Base-by-base conservation (phyloP, 2,797 vertebrate species). In the Menidia menidia region DNA sequence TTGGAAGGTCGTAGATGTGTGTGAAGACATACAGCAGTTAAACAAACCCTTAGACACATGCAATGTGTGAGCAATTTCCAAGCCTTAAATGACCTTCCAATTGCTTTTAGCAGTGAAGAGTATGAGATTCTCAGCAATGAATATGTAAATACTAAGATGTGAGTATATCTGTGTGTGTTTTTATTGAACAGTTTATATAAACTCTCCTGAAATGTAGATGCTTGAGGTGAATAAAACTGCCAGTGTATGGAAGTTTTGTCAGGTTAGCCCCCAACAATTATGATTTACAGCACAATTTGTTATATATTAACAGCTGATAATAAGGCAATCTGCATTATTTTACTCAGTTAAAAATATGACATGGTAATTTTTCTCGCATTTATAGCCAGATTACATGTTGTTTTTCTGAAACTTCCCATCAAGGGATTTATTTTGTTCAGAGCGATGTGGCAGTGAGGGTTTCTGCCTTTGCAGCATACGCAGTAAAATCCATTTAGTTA, bases 1-100 rank as follows among this genome's bases (percentile, higher is more conserved):
- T 8, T 11, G 60, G 42, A 58, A 75, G 83, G 83, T 87, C 68
- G 84, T 68, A 64, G 68, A 80, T 52, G 55, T 42, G 62, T 61
- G 61, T 57, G 30, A 65, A 75, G 68, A 47, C 63, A 39, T 39
- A 48, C 52, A 44, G 74, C 42, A 48, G 53, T 51, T 31, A 63
- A 44, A 59, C 48, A 42, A 43, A 13, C 42, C 43, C 44, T 79
- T 71, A 66, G 62, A 54, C 51, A 55, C 47, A 3, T 54, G 59
- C 71, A 59, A 71, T 55, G 52, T 65, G n/a, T 6, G 31, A 53
- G 51, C 39, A 61, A 45, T 60, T 19, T 67, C 55, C 44, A 32
- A 73, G 43, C 39, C 53, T 50, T 31, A 67, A 67, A 60, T 53
- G 56, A 39, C 35, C 54, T 65, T 50, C 25, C 18, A 41, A 65